Conservation (phyloP, 2,113 vertebrate species). For the Zosterops japonicus region DNA sequence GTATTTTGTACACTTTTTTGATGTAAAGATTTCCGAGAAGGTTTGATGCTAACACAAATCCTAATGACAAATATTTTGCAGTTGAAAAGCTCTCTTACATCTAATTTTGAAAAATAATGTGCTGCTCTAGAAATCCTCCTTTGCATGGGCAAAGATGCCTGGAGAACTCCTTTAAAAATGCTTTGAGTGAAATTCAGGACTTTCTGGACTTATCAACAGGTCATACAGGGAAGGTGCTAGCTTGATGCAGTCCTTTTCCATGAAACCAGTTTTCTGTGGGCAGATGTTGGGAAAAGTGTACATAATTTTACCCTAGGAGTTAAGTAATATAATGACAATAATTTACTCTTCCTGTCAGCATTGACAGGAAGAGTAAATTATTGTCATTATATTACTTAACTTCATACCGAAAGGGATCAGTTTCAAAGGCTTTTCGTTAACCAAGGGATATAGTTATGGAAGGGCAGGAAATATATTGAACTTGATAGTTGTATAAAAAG, state of each 20-base stretch:
- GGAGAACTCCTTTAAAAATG: rapidly evolving
- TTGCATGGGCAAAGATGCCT: background rate
- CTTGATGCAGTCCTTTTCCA: background rate
- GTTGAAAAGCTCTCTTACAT: background rate
- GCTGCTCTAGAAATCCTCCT: background rate
- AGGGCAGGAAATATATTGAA: background rate
- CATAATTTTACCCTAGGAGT: background rate
- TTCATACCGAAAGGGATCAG: background rate
- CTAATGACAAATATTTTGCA: background rate
- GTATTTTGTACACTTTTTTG: background rate
- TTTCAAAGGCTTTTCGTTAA: background rate
- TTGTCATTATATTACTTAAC: background rate
- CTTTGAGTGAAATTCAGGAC: background rate
- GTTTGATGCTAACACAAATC: background rate
- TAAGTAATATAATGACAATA: background rate
- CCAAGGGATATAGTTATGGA: background rate
- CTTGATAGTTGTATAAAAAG: background rate
- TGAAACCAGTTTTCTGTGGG: background rate
- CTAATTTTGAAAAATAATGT: background rate
- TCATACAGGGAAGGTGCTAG: rapidly evolving
- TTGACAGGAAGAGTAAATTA: background rate
- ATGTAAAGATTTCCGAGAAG: background rate
- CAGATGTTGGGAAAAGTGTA: background rate
- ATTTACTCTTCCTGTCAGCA: background rate
- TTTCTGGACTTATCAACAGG: background rate